Base-by-base conservation (phyloP, 2,797 vertebrate species). In the Liparis tanakae region DNA sequence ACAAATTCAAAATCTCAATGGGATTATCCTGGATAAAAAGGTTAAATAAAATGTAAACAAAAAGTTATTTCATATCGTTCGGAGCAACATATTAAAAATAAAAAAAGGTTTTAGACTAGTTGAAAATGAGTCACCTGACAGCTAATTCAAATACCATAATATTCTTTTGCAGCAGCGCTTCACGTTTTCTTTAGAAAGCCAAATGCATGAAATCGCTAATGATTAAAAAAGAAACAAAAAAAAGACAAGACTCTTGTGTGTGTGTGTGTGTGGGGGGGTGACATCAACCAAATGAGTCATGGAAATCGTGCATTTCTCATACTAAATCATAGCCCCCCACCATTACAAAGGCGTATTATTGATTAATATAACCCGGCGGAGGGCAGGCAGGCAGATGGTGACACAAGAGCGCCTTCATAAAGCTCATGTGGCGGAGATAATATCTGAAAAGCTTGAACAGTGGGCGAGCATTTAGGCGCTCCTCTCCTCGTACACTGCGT, bases 361-460 rank as follows among this genome's bases (percentile, higher is more conserved):
- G 81, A 82, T 83, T 69, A 79, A 76, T 67, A 59, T 39, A 72
- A 68, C 46, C 68, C 72, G 53, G 62, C 7, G 8, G 50, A 74
- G 67, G 58, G 63, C 25, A 73, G 55, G 63, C 25, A 73, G 55
- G 55, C 63, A 33, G 46, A 7, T 20, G 65, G 70, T 17, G 15
- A 81, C 81, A 75, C 57, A 80, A 71, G 57, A 79, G 77, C 12
- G n/a, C 71, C 71, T 85, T 83, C 67, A 85, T 85, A 48, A 55
- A 70, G 66, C 65, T 68, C 55, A 63, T 57, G 64, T 78, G 43
- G 76, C 74, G 65, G 70, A 81, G 87, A 87, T 86, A 58, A 65
- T 74, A 89, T 88, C 85, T 71, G 37, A 83, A 73, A 44, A 70
- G 70, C 76, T 79, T 64, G n/a, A 74, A 85, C 70, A 81, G 79